Evolutionary conservation across 2,797 vertebrate species (phyloP).

Genomic region (Meriones psammophilus): DNA sequence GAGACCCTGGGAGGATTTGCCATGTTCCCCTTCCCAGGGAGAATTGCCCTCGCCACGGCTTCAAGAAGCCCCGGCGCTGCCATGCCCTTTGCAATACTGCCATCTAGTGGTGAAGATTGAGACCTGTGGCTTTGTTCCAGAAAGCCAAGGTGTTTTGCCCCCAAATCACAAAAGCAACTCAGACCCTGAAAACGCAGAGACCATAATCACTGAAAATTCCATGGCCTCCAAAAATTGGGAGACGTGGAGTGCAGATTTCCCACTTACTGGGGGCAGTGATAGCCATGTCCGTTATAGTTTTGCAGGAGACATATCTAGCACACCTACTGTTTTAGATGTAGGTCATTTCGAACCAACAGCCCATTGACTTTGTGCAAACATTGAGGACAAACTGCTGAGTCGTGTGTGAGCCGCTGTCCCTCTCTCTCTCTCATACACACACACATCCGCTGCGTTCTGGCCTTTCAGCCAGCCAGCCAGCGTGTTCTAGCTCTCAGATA

Average conservation of each 20-base stretch:
- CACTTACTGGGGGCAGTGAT: not conserved
- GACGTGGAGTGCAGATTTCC: not conserved
- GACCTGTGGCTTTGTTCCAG: not conserved
- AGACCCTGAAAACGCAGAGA: not conserved
- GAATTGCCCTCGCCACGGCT: fast-evolving
- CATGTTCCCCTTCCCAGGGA: fast-evolving
- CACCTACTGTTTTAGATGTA: not conserved
- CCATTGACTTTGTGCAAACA: not conserved
- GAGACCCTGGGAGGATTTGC: not conserved
- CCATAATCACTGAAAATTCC: not conserved
- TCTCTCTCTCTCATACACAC: no score
- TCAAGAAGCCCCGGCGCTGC: not conserved
- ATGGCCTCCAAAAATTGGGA: not conserved
- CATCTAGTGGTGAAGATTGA: not conserved
- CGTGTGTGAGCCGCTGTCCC: not conserved
- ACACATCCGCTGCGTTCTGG: fast-evolving
- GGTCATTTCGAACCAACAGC: not conserved
- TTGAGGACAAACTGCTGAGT: not conserved
- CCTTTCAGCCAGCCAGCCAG: no score
- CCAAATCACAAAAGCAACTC: not conserved
- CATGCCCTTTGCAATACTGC: slow-evolving; percentile 67
- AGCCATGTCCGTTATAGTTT: not conserved
- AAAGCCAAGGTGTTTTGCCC: not conserved
- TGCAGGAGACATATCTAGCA: not conserved
- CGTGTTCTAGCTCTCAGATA: not conserved